A percentile compares a stretch with the other conserved stretches of the same genome.
Conservation (phyloP, 2,113 vertebrate genomes). For the Spea bombifrons region DNA sequence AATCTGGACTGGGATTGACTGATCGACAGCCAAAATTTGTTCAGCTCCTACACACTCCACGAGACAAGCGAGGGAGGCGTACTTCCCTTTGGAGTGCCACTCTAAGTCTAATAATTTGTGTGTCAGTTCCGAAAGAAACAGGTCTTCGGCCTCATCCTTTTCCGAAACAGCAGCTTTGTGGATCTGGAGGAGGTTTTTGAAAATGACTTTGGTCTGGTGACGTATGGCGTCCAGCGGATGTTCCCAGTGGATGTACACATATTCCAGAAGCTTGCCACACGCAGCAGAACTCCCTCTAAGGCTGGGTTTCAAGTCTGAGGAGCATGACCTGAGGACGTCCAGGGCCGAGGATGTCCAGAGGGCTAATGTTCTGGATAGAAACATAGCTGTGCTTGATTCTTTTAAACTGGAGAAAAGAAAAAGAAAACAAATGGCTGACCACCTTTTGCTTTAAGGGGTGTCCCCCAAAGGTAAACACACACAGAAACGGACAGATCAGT, state of each 20-base stretch:
- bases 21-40: slow-evolving; percentile 72
- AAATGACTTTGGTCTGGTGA: slow-evolving; percentile 85
- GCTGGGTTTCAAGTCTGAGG: slow-evolving; percentile 60
- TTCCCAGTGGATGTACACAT: slow-evolving; percentile 92
- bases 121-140: slow-evolving; percentile 72
- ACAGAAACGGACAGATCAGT: no score
- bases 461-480: no score
- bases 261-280: slow-evolving; percentile 72
- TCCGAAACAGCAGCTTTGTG: slow-evolving; percentile 62
- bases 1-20: slow-evolving; percentile 73
- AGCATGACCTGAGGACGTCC: slow-evolving; percentile 63
- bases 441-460: no score
- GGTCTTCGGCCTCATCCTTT: slow-evolving; percentile 58
- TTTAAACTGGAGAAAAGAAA: slow-evolving; percentile 71
- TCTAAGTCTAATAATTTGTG: slow-evolving; percentile 76
- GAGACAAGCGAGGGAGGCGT: slow-evolving; percentile 77
- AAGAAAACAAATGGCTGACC: no score
- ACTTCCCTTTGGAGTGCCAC: slow-evolving; percentile 95
- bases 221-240: slow-evolving; percentile 89
- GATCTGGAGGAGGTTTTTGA: slow-evolving; percentile 82
- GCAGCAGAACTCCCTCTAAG: slow-evolving; percentile 71
- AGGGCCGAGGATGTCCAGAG: slow-evolving; percentile 83
- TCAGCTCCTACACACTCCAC: slow-evolving; percentile 80
- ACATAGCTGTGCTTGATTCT: slow-evolving; percentile 81
- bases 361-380: slow-evolving; percentile 79